Evolutionary conservation across 2,888 invertebrate species (phyloP).

Genomic region (Strigamia maritima): DNA sequence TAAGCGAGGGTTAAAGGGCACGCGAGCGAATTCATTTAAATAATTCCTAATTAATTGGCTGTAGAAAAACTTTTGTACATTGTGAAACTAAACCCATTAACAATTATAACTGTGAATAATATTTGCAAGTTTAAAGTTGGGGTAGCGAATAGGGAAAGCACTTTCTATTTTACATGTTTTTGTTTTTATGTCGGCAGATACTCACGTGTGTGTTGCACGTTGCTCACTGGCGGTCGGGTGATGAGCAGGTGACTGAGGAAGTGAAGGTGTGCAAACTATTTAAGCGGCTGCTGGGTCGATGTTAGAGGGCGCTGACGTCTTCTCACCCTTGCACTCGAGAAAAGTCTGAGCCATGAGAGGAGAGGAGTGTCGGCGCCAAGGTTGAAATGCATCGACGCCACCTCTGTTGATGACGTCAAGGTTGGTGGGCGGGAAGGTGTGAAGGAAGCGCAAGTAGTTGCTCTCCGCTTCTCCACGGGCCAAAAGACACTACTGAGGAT

Average conservation of each 20-base stretch:
- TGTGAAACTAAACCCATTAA: background rate
- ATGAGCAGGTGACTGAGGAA: conserved; percentile 19
- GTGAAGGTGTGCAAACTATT: conserved; percentile 27
- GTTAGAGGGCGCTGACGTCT: conserved; percentile 22
- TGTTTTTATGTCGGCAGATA: background rate
- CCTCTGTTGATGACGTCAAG: conserved; percentile 17
- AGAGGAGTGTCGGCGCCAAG: conserved; percentile 19
- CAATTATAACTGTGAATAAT: background rate
- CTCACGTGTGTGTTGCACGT: background rate
- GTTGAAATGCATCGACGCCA: conserved; percentile 20
- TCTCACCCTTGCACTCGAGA: conserved; percentile 10
- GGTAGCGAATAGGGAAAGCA: background rate
- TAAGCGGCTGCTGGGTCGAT: conserved; percentile 13
- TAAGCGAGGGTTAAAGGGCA: conserved; percentile 8
- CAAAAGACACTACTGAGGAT: background rate
- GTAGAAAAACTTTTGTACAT: background rate
- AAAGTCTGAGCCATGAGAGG: conserved; percentile 12
- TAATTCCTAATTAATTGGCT: background rate
- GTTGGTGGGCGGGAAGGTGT: conserved; percentile 19
- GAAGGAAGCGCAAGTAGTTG: conserved; percentile 18
- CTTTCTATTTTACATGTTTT: conserved; percentile 8
- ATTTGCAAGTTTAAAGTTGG: background rate
- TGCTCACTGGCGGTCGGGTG: background rate
- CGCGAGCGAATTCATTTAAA: background rate
- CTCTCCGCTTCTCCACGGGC: conserved; percentile 1